Evolutionary conservation across 2,797 vertebrate species (phyloP).

Genomic region (Petrocephalus schoutedeni): DNA sequence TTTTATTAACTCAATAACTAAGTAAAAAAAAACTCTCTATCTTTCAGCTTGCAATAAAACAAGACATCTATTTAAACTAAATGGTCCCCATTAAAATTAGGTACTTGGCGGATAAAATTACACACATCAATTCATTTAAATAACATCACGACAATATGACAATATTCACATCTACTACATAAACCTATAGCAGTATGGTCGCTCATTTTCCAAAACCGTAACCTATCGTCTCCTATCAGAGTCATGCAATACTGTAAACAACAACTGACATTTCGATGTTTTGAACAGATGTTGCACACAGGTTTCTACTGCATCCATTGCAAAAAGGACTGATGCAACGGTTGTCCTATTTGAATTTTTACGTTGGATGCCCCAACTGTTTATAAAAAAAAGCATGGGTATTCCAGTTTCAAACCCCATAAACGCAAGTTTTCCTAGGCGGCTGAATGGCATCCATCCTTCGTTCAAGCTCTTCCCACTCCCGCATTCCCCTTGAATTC

Average conservation of each 20-base stretch:
- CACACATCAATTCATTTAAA: background rate
- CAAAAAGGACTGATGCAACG: background rate
- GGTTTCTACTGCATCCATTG: background rate
- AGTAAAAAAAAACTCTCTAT: background rate
- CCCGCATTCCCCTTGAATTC: slow-evolving; percentile 17
- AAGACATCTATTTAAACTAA: background rate
- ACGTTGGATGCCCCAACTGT: background rate
- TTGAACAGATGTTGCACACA: background rate
- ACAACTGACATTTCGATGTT: background rate
- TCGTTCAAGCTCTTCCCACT: slow-evolving; percentile 13
- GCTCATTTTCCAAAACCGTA: background rate
- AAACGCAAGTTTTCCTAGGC: background rate
- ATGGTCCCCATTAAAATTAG: background rate
- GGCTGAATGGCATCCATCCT: slow-evolving; percentile 29
- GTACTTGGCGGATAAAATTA: background rate
- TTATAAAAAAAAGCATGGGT: background rate
- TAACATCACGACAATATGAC: background rate
- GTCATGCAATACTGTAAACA: background rate
- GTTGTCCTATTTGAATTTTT: background rate
- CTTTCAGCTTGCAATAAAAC: background rate
- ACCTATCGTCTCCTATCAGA: background rate
- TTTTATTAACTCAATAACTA: background rate
- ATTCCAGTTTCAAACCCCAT: background rate
- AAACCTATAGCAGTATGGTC: background rate
- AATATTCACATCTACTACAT: background rate